phyloP scores from a whole-genome alignment of 2,113 vertebrate genomes.

The Lathamus discolor region DNA sequence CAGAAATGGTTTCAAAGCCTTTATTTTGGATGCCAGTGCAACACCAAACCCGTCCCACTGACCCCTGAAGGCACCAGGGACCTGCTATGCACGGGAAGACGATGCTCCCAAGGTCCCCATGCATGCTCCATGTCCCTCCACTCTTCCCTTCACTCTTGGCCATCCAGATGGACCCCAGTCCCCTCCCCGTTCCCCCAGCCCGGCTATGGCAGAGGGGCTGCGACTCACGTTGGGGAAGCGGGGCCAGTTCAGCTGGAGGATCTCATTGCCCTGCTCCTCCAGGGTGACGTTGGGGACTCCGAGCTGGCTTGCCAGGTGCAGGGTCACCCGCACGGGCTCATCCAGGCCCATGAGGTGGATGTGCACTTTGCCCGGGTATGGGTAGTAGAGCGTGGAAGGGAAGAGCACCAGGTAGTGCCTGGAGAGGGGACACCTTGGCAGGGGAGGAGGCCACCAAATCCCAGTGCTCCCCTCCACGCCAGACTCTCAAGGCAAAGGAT shows the following conservation, averaged over 20 bases:
- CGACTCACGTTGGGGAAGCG: background rate
- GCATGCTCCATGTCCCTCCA: rapidly evolving
- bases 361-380: background rate
- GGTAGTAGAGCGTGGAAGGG: background rate
- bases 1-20: background rate
- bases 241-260: background rate
- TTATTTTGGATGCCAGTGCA: background rate
- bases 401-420: background rate
- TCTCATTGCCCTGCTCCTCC: background rate
- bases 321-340: background rate
- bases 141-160: background rate
- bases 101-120: background rate
- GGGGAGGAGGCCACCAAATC: background rate
- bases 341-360: background rate
- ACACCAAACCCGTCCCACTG: rapidly evolving
- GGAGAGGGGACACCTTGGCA: background rate
- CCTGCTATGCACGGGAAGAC: background rate
- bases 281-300: rapidly evolving
- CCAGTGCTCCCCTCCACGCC: background rate
- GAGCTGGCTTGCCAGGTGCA: background rate
- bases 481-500: background rate
- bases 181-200: background rate
- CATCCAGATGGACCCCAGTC: background rate
- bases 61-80: background rate
- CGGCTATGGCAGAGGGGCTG: rapidly evolving